Conservation (phyloP, 2,113 vertebrate species). For the Sturnus vulgaris region DNA sequence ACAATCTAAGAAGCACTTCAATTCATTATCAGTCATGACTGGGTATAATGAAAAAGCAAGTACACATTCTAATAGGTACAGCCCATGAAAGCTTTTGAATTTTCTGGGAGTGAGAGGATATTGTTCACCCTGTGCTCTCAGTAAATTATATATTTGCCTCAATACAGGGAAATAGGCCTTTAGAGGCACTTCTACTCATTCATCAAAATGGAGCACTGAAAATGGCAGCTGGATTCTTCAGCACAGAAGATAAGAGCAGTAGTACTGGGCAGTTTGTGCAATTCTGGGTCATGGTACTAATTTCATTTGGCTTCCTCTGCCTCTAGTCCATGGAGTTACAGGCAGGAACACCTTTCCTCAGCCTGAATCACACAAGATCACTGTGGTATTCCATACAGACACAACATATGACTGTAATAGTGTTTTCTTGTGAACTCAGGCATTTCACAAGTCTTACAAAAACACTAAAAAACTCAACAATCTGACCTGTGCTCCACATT, state of each 20-base stretch:
- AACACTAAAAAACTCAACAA: neutral
- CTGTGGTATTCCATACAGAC: neutral
- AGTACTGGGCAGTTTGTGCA: neutral
- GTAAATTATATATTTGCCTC: neutral
- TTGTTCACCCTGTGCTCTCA: neutral
- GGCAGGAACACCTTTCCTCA: neutral
- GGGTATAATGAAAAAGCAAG: neutral
- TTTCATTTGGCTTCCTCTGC: neutral
- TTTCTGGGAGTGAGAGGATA: neutral
- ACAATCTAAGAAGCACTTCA: neutral
- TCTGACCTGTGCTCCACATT: neutral
- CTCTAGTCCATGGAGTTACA: neutral
- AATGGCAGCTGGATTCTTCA: accelerated
- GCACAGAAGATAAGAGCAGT: neutral
- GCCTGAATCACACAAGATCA: neutral
- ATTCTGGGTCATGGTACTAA: neutral
- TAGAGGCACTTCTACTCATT: neutral
- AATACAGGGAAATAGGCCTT: neutral
- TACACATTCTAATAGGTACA: neutral
- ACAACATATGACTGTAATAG: neutral
- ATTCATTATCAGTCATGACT: neutral
- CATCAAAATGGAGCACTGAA: neutral
- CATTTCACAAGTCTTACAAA: neutral
- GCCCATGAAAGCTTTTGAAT: neutral
- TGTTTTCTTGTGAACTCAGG: neutral